Percentiles rank a stretch among this genome's conserved stretches.
phyloP scores from a whole-genome alignment of 2,888 invertebrate species.

The Baronia brevicornis region DNA sequence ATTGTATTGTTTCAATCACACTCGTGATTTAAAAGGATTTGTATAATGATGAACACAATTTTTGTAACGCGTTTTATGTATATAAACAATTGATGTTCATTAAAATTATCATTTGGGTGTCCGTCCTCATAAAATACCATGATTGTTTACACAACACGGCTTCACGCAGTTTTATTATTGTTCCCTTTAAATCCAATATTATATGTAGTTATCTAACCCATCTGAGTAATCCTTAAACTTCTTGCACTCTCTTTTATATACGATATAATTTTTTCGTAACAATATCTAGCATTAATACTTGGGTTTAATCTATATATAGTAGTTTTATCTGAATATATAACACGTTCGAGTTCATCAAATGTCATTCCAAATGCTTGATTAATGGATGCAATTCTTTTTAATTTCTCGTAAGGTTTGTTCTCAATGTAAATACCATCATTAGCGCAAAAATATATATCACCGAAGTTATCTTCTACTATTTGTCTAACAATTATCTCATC shows the following conservation, averaged over 20 bases:
- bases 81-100: too few species aligned
- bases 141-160: too few species aligned
- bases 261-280: conserved; percentile 12
- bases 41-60: too few species aligned
- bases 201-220: too few species aligned
- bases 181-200: too few species aligned
- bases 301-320: conserved; percentile 42
- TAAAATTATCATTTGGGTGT: too few species aligned
- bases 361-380: conserved; percentile 46
- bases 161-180: too few species aligned
- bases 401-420: conserved; percentile 40
- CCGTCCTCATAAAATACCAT: too few species aligned
- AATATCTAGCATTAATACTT: conserved; percentile 26
- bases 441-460: conserved; percentile 49
- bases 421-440: conserved; percentile 50
- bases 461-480: conserved; percentile 50
- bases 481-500: conserved; percentile 46
- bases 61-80: too few species aligned
- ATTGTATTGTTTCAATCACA: too few species aligned
- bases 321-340: conserved; percentile 47
- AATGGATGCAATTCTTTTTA: conserved; percentile 39
- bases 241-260: conserved; percentile 1
- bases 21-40: neutral
- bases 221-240: conserved; percentile 8
- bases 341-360: conserved; percentile 49